phyloP scores from a whole-genome alignment of 2,113 vertebrate species.

The Cheirogaleus medius region DNA sequence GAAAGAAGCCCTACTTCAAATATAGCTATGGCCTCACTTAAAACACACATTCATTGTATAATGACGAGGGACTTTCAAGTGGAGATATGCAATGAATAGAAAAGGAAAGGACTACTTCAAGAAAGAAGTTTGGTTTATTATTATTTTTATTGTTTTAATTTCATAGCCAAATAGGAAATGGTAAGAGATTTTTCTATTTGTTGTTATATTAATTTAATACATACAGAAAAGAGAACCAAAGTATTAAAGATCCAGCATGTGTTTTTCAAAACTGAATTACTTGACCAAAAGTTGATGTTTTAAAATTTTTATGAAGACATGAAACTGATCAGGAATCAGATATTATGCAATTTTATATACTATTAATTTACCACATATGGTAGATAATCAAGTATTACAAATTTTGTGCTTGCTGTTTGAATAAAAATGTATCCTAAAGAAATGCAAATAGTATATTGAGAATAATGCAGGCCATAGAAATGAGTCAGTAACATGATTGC shows the following conservation, averaged over 20 bases:
- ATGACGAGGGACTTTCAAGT: neutral
- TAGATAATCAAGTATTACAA: neutral
- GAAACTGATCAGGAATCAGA: neutral
- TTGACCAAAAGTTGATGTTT: neutral
- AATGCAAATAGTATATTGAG: neutral
- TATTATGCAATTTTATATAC: neutral
- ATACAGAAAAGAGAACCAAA: neutral
- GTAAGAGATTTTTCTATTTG: neutral
- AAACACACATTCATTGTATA: neutral
- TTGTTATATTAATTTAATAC: neutral
- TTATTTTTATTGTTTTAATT: neutral
- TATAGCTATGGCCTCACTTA: neutral
- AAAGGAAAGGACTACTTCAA: neutral
- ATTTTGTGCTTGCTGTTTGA: neutral
- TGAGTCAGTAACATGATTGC: slow-evolving; percentile 11
- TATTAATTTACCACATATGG: neutral
- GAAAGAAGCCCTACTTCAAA: neutral
- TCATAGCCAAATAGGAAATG: neutral
- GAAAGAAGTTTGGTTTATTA: neutral
- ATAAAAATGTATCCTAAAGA: neutral
- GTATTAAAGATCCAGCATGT: neutral
- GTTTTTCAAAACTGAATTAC: neutral
- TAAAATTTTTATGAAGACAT: neutral
- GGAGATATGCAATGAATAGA: neutral
- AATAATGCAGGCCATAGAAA: neutral